Evolutionary conservation across 1,140 invertebrate species (phyloP), one percentile per base, ranked within the genome.

Genomic region (Drosophila parvula): DNA sequence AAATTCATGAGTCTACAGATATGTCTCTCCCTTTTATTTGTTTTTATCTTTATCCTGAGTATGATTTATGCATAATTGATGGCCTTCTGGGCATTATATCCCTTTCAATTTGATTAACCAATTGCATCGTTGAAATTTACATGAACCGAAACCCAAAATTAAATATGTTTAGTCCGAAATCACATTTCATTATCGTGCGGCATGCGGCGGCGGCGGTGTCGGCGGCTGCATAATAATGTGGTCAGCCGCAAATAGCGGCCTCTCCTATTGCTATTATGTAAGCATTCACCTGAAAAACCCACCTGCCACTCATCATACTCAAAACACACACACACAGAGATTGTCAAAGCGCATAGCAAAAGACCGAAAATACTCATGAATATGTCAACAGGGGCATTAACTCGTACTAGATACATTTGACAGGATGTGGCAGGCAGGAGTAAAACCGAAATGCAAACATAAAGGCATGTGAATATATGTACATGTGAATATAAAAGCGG

Each of bases 181-280:
- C 80, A 62, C 61, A 63, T 62, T 78, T 74, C 53, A 70, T 78
- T 84, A 81, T 67, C 76, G 58, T 50, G 44, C 74, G 38, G n/a
- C n/a, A 22, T 22, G 30, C 34, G 64, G 67, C 32, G 44, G 27
- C 27, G 10, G n/a, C 47, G 50, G 22, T 3, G 22, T 5, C 38
- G 38, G 14, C 40, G 65, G 64, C 59, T 41, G 45, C 58, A 64
- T 75, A 82, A 83, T 82, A 63, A 82, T 79, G 70, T 45, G 79
- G 81, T 64, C 43, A 56, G 47, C 78, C 78, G 50, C 74, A 73
- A 55, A 69, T 57, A 36, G 58, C 41, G 43, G 34, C 63, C 22
- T 14, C n/a, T 47, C 10, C 16, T 41, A 34, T 12, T 58, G 18
- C 55, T n/a, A 73, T 50, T 73, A 60, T 51, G 10, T 45, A 41